These are phyloP conservation scores for Eucidaris tribuloides DNA, from an alignment of 35 echinoderm and acorn worm species.

Conservation along the genomic window DNA sequence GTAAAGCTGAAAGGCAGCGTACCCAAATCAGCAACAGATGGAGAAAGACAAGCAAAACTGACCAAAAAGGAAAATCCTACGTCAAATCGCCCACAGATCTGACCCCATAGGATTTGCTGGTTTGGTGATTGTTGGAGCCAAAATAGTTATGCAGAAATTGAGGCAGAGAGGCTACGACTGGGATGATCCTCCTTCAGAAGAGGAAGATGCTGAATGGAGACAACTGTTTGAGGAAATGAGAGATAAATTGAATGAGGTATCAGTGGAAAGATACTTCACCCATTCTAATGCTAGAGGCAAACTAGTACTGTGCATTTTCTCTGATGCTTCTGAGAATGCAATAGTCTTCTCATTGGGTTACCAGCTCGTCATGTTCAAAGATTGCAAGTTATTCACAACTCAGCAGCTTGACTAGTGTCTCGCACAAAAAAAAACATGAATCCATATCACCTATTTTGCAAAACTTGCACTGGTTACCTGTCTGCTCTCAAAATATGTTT, in stretches of 20 bases:
- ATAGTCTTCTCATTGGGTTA: too few species aligned
- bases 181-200: not conserved
- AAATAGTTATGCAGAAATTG: conserved; percentile 20
- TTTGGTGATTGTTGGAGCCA: not conserved
- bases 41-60: conserved; percentile 17
- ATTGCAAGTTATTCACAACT: too few species aligned
- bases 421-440: too few species aligned
- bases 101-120: conserved; percentile 50
- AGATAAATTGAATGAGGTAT: not conserved
- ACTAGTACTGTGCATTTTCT: conserved; percentile 36
- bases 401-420: too few species aligned
- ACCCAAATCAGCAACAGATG: not conserved
- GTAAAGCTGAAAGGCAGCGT: conserved; percentile 17
- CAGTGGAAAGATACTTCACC: conserved; percentile 32
- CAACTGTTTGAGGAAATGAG: not conserved
- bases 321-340: conserved; percentile 54
- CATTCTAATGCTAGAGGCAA: not conserved
- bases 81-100: conserved; percentile 37
- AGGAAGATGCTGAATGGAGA: not conserved
- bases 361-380: too few species aligned
- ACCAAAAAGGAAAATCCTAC: conserved; percentile 31
- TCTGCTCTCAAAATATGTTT: too few species aligned
- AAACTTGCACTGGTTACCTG: too few species aligned
- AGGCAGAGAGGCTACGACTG: not conserved
- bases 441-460: too few species aligned